Evolutionary conservation across 2,888 invertebrate genomes (phyloP).

Genomic region (Cybosia mesomella): DNA sequence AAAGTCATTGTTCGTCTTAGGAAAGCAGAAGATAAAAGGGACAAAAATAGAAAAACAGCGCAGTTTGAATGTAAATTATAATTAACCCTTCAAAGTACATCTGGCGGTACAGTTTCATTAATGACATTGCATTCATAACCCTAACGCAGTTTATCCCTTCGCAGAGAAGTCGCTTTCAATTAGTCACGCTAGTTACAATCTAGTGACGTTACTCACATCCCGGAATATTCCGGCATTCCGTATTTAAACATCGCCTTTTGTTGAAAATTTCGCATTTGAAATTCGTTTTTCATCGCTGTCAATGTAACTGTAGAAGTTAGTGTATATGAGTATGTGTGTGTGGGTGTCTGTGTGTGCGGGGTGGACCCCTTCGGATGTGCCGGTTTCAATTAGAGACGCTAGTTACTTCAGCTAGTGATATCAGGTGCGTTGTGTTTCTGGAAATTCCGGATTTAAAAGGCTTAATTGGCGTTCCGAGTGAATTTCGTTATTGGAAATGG

Average conservation of each 20-base stretch:
- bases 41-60: background rate
- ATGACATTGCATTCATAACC: conserved; percentile 42
- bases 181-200: conserved; percentile 47
- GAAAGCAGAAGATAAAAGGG: background rate
- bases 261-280: conserved; percentile 17
- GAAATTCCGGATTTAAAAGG: background rate
- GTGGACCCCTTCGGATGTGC: conserved; percentile 1
- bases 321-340: background rate
- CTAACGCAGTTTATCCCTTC: conserved; percentile 35
- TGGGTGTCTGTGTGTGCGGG: conserved; percentile 4
- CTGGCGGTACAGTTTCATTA: conserved; percentile 28
- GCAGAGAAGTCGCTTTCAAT: conserved; percentile 60
- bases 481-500: conserved; percentile 6
- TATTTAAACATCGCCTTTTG: conserved; percentile 27
- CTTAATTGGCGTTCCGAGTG: conserved; percentile 12
- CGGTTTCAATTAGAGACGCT: conserved; percentile 19
- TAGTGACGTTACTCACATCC: conserved; percentile 45
- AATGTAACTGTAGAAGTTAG: background rate
- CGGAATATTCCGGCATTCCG: conserved; percentile 31
- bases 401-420: conserved; percentile 6
- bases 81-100: conserved; percentile 15
- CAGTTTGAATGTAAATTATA: conserved; percentile 4
- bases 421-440: conserved; percentile 5
- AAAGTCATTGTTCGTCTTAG: too few relatives aligned
- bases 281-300: conserved; percentile 1